phyloP scores from a whole-genome alignment of 2,113 vertebrate genomes.

The Pholis gunnellus region DNA sequence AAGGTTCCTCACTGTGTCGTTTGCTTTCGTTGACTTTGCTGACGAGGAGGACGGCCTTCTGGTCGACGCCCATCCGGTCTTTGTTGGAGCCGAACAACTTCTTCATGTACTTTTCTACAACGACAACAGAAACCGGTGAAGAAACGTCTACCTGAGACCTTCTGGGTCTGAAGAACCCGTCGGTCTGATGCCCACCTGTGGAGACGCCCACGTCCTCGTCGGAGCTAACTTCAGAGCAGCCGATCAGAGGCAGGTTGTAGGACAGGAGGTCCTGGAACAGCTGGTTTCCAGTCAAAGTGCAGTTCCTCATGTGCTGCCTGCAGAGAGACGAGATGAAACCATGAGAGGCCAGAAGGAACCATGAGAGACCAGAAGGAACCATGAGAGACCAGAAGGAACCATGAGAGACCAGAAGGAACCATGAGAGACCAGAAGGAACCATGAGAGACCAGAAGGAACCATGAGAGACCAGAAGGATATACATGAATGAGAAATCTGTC shows the following conservation, averaged over 20 bases:
- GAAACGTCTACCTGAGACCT: background rate
- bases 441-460: background rate
- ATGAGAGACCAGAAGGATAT: no score
- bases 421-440: background rate
- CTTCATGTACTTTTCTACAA: constrained; percentile 93
- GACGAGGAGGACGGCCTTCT: constrained; percentile 96
- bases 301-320: constrained; percentile 98
- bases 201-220: constrained; percentile 87
- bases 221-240: constrained; percentile 89
- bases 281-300: constrained; percentile 89
- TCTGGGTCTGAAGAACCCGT: background rate
- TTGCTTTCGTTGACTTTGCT: constrained; percentile 97
- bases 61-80: constrained; percentile 95
- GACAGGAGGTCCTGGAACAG: constrained; percentile 96
- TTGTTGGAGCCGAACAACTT: constrained; percentile 94
- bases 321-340: constrained; percentile 11
- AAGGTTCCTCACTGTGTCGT: constrained; percentile 87
- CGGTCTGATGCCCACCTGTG: constrained; percentile 83
- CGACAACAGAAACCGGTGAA: background rate
- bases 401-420: background rate
- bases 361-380: background rate
- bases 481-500: background rate
- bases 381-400: no score
- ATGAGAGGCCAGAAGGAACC: background rate
- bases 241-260: constrained; percentile 92